These are phyloP conservation scores for Sinopyrophorus schimmeli DNA, from an alignment of 2,888 invertebrate species.

Conservation along the genomic window DNA sequence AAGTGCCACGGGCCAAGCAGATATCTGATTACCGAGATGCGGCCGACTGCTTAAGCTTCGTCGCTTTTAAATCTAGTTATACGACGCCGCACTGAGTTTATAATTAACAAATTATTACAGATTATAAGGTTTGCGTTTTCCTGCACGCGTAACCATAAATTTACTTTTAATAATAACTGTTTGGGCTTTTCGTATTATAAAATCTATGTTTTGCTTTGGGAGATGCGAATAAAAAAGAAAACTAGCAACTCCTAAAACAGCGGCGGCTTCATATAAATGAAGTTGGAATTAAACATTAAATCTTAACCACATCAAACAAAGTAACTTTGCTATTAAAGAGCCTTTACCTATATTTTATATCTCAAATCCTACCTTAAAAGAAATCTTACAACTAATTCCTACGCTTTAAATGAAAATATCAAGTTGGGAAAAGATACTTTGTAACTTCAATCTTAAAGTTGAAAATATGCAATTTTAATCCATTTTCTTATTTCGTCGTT, in stretches of 20 bases:
- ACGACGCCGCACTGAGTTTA: constrained; percentile 51
- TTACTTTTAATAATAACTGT: constrained; percentile 27
- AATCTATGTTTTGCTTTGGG: too few relatives aligned
- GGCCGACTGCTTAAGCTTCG: constrained; percentile 50
- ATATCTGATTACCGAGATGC: constrained; percentile 53
- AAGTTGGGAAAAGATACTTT: too few relatives aligned
- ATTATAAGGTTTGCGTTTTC: constrained; percentile 32
- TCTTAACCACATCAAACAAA: constrained; percentile 8
- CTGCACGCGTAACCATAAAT: constrained; percentile 25
- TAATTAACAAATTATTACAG: constrained; percentile 56
- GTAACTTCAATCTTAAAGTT: too few relatives aligned
- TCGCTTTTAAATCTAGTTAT: constrained; percentile 55
- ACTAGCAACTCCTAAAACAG: too few relatives aligned
- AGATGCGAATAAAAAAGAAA: too few relatives aligned
- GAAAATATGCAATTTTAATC: too few relatives aligned
- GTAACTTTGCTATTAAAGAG: background rate
- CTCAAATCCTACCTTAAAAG: constrained; percentile 3
- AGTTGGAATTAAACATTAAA: background rate
- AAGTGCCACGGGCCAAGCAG: constrained; percentile 52
- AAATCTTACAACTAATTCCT: background rate
- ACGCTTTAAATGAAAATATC: too few relatives aligned
- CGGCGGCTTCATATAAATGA: background rate
- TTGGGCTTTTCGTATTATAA: constrained; percentile 15
- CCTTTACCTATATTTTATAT: background rate
- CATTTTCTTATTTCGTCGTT: too few relatives aligned